Base-by-base conservation (phyloP, 2,113 vertebrate species). In the Arothron firmamentum region DNA sequence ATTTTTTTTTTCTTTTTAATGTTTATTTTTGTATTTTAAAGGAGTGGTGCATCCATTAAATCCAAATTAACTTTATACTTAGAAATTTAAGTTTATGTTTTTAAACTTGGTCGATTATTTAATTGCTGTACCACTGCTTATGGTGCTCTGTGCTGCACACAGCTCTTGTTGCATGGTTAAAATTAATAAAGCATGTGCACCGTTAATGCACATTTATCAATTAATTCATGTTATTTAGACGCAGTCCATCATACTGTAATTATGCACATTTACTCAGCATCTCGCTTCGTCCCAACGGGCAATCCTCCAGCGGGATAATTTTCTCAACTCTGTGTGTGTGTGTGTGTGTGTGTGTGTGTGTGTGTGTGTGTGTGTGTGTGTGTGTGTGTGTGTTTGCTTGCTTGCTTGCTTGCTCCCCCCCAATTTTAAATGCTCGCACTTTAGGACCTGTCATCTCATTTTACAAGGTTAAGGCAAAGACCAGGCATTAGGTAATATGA, bases 381-480 rank as follows among this genome's bases (percentile, higher is more conserved):
- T 5, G 15, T 16, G 15, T 3, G 15, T n/a, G 15, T 2, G 15
- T n/a, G 15, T 64, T 66, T 53, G 25, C 3, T 4, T 47, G 15
- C 6, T 4, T 67, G 67, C 53, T 83, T 68, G 43, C 66, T 70
- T 66, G 38, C 12, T 55, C 72, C 70, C 77, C 70, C 69, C 71
- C n/a, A 64, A 56, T 85, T 86, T 86, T 79, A 85, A 88, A 86
- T 59, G 82, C 67, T 77, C 80, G 80, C 18, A 77, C 83, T 89
- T 86, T 83, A 75, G 66, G 78, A 88, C 78, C 79, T 83, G 80
- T 84, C 83, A 83, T 88, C 79, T 90, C 79, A 77, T 79, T 81
- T 85, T 88, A 87, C 77, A 87, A 87, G 84, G 79, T 83, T 85
- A 85, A 75, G 79, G 83, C 74, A 81, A 87, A 88, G 76, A 85